Base-by-base conservation (phyloP, 2,888 invertebrate species). In the Lasioglossum villosulum region DNA sequence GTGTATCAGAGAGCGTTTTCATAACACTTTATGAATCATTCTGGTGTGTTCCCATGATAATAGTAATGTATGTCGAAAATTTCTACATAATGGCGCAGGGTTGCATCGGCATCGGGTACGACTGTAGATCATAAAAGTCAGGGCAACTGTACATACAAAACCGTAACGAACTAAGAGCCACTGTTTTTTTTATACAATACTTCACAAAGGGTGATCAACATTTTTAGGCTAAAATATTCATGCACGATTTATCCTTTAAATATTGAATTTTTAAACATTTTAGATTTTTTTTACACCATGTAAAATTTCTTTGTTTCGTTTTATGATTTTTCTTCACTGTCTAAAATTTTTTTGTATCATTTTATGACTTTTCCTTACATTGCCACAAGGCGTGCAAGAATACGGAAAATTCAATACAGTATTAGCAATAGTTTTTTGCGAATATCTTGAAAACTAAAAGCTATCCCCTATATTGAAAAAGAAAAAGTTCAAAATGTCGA, bases 21-120 rank as follows among this genome's bases (percentile, higher is more conserved):
- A 12, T 19, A 66, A 76, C 30, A 42, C 42, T 52, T 70, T 4
- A 52, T 70, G 52, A 78, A 52, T 70, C 68, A 78, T 23, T 0
- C 68, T 30, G 16, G 52, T 42, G 14, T 42, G 19, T 56, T 68
- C 68, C 68, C 68, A 68, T 68, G 68, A 68, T 68, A 68, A 68
- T 12, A 23, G 68, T 68, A 68, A 68, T 68, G 37, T 23, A 37
- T 12, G 68, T 12, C 37, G 23, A 68, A 68, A 37, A 68, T 68
- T 68, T 68, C 68, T 37, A 37, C 68, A 23, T 68, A 68, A 37
- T 37, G 10, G 34, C 10, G 30, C 68, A 12, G 1, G 23, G 23
- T 68, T 68, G 68, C 37, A 37, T 68, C 23, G 23, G 68, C 37
- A 37, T 68, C 23, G 23, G 3, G 6, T 63, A 19, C 19, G 30